Evolutionary conservation across 2,888 invertebrate species (phyloP), one percentile per base, ranked within the genome.

Genomic region (Galerucella nymphaeae): DNA sequence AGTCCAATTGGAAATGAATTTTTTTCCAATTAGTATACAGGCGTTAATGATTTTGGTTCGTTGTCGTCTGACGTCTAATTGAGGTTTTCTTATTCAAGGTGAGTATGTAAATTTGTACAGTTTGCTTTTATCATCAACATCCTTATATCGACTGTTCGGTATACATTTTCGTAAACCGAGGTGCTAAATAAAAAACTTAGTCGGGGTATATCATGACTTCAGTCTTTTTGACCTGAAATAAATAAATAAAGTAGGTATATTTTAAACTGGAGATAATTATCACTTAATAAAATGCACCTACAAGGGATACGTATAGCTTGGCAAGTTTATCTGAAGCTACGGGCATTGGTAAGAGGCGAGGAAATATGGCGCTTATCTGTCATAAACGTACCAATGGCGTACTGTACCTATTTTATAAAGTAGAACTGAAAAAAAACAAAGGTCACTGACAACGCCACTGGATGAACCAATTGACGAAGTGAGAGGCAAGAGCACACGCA

Each of bases 1-100:
- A 61, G 61, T 61, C 18, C 13, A 61, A 61, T 61, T 16, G 16
- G 57, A 67, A 45, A 63, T 55, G n/a, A 63, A 63, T 14, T 30
- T 59, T 78, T 79, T 78, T 79, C 72, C 77, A 76, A 77, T 83
- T 83, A 83, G 82, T 82, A 80, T 74, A 76, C 75, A 80, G 76
- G 79, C 81, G 83, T 80, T 83, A 83, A 83, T 82, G 79, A 82
- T 82, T 80, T 78, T 76, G 76, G 82, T 82, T 82, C 81, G 79
- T 82, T 82, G 80, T 80, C 83, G 80, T 79, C 76, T 78, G 72
- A 72, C 77, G 76, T 79, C 83, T 83, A 83, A 83, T 83, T 82
- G 83, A 81, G 79, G 78, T n/a, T 81, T 81, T 79, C 79, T 79
- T 81, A 79, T 79, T 79, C 76, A 77, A 80, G 78, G 80, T 82